Conservation (phyloP, 2,797 vertebrate species). For the Notamacropus eugenii region DNA sequence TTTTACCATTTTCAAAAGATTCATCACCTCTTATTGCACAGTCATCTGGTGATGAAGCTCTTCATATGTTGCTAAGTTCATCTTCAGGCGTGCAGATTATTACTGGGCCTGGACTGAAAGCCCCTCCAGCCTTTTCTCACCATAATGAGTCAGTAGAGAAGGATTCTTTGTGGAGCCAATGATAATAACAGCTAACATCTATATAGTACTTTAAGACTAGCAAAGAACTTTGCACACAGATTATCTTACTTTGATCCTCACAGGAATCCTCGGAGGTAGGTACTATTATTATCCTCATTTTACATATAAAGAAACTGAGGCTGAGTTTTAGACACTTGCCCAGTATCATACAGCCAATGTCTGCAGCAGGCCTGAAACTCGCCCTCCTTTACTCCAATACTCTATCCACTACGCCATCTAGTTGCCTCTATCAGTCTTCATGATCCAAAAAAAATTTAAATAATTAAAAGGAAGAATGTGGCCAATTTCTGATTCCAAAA, state of each 20-base stretch:
- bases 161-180: background rate
- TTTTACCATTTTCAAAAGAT: background rate
- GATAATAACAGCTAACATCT: background rate
- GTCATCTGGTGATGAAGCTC: background rate
- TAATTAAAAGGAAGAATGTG: background rate
- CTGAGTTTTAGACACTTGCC: background rate
- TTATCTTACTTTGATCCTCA: background rate
- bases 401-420: background rate
- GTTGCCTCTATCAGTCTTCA: background rate
- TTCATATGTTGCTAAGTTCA: background rate
- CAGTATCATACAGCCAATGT: background rate
- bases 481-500: background rate
- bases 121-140: background rate
- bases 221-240: background rate
- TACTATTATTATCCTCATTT: background rate
- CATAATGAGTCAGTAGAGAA: background rate
- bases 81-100: background rate
- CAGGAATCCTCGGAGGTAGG: background rate
- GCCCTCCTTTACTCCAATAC: background rate
- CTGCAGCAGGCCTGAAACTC: background rate
- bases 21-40: background rate
- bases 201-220: background rate
- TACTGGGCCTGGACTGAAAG: background rate
- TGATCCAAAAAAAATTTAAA: background rate
- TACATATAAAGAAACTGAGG: background rate